Evolutionary conservation across 2,888 invertebrate species (phyloP).

Genomic region (Phasia obesa): DNA sequence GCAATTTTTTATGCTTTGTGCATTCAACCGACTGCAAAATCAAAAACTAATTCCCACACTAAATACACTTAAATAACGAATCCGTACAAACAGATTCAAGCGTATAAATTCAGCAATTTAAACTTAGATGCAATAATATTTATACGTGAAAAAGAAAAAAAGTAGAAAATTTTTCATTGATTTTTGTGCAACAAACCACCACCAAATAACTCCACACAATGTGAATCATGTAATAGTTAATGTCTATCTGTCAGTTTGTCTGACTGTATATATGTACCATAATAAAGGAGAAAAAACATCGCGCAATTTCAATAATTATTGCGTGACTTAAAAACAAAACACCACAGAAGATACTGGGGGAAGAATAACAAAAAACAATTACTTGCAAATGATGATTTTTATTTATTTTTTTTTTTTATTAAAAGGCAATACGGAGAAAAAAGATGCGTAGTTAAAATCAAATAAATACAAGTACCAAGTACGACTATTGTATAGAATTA

Average conservation of each 20-base stretch:
- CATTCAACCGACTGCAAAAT: conserved; percentile 55
- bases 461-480: neutral
- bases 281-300: conserved; percentile 46
- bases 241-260: conserved; percentile 11
- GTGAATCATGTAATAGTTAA: conserved; percentile 65
- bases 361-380: too few relatives aligned
- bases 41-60: conserved; percentile 64
- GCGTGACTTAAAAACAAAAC: conserved; percentile 67
- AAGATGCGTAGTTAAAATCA: conserved; percentile 43
- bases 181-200: conserved; percentile 69
- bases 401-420: conserved; percentile 6
- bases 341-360: conserved; percentile 21
- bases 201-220: conserved; percentile 67
- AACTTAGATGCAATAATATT: conserved; percentile 1
- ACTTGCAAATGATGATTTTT: conserved; percentile 23
- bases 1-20: conserved; percentile 33
- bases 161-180: conserved; percentile 56
- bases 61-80: conserved; percentile 45
- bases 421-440: neutral
- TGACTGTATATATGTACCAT: neutral
- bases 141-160: conserved; percentile 18
- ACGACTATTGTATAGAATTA: conserved; percentile 4
- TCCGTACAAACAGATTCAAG: conserved; percentile 38
- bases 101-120: conserved; percentile 5
- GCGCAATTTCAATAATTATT: conserved; percentile 70